Evolutionary conservation across 2,888 invertebrate genomes (phyloP), one percentile per base, ranked within the genome.

Genomic region (Cheilosia grossa): DNA sequence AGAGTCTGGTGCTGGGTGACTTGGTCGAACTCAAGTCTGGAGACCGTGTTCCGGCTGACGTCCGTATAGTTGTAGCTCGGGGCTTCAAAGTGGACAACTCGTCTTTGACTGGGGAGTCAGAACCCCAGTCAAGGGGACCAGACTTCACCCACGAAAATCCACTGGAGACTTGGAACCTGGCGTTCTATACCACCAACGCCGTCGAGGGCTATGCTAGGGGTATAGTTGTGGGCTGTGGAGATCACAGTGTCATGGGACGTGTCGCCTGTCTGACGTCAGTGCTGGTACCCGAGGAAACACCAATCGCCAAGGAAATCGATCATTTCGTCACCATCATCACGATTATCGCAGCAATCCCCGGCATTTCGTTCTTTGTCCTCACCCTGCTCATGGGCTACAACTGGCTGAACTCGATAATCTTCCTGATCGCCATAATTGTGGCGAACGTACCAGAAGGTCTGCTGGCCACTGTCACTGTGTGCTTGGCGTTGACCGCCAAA

Each of bases 401-500:
- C 91, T 98, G 98, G 98, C 94, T 98, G 88, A 98, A 98, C 91
- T 98, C 98, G 89, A 98, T 98, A 88, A 98, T 99, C 92, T 98
- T 99, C 95, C 94, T 98, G 89, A 99, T 99, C 91, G 98, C 98
- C 24, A 98, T 98, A 93, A 98, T 98, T 92, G 98, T 99, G 81
- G 99, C 98, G 86, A 98, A 98, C 93, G 98, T 99, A 88, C 98
- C 98, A 21, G 98, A 99, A 94, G 98, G 98, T 93, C 94, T 98
- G 30, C 93, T 99, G 88, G 98, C 98, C 87, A 99, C 98, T 87
- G 98, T 99, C 83, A 99, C 98, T 69, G 98, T 98, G 87, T 98
- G 98, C 92, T 93, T 99, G 90, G 98, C 98, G 19, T 94, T 99
- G 88, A 98, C 98, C 87, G 98, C 98, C 90, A 98, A 98, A 92